These are phyloP conservation scores for Solen grandis DNA, from an alignment of 1,140 invertebrate species.

Conservation along the genomic window DNA sequence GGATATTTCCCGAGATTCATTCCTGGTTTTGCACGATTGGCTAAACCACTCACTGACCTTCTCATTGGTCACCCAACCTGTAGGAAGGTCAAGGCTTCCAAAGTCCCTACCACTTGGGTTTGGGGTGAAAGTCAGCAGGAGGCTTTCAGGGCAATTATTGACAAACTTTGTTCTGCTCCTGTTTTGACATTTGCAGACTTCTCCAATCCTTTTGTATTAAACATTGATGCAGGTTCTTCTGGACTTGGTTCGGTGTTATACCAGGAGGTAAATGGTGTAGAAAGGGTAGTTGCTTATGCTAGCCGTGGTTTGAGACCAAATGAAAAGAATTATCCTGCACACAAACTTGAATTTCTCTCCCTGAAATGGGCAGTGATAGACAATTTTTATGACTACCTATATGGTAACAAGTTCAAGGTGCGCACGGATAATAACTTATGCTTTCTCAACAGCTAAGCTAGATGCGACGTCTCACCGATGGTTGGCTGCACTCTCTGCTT, in stretches of 20 bases:
- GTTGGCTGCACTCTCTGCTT: conserved; percentile 31
- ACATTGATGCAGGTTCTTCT: conserved; percentile 52
- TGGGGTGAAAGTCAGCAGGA: conserved; percentile 25
- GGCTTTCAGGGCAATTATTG: conserved; percentile 57
- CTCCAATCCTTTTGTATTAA: conserved; percentile 36
- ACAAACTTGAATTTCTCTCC: conserved; percentile 38
- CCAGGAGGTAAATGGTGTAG: conserved; percentile 58
- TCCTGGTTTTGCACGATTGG: conserved; percentile 67
- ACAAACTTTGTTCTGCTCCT: conserved; percentile 34
- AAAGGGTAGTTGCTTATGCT: conserved; percentile 57
- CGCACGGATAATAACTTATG: conserved; percentile 51
- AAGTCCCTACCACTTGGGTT: background rate
- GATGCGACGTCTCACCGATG: conserved; percentile 36
- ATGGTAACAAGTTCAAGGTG: conserved; percentile 34
- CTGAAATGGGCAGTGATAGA: conserved; percentile 33
- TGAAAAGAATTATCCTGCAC: no score
- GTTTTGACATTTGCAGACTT: conserved; percentile 53
- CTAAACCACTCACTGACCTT: conserved; percentile 70
- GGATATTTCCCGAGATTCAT: conserved; percentile 79
- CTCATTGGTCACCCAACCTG: background rate
- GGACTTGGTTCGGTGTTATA: conserved; percentile 68
- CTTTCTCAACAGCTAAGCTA: conserved; percentile 34
- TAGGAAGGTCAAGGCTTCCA: background rate
- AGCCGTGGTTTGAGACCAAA: no score
- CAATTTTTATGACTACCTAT: conserved; percentile 45